Evolutionary conservation across 2,888 invertebrate species (phyloP).

Genomic region (Melangyna quadrimaculata): DNA sequence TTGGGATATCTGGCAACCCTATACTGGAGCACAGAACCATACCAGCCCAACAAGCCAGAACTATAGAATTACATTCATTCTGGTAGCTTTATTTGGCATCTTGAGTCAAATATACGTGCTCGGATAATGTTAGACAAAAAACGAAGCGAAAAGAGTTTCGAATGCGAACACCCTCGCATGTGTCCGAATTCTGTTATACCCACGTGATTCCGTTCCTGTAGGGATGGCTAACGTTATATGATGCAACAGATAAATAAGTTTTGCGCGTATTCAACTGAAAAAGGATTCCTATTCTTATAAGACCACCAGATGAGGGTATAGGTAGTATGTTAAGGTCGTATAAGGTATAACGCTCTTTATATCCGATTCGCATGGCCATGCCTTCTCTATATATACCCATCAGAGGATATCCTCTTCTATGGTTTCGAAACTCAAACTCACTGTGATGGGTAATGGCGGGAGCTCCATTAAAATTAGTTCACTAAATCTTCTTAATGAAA

Average conservation of each 20-base stretch:
- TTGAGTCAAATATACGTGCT: slow-evolving; percentile 58
- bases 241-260: slow-evolving; percentile 36
- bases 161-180: slow-evolving; percentile 18
- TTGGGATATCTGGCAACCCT: neutral
- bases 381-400: neutral
- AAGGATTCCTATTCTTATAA: slow-evolving; percentile 21
- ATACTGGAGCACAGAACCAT: neutral
- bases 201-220: slow-evolving; percentile 36
- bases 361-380: neutral
- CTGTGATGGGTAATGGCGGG: neutral
- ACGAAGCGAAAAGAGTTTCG: slow-evolving; percentile 17
- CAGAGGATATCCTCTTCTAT: neutral
- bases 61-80: slow-evolving; percentile 43
- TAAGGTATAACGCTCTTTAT: neutral
- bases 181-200: slow-evolving; percentile 38
- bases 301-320: neutral
- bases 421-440: neutral
- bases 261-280: slow-evolving; percentile 59
- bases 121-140: slow-evolving; percentile 42
- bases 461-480: slow-evolving; percentile 65
- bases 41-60: slow-evolving; percentile 13
- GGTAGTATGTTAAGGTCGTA: neutral
- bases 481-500: slow-evolving; percentile 68
- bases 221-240: neutral
- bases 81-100: slow-evolving; percentile 48